Conservation (phyloP, 1,140 invertebrate genomes). For the Frieseomelitta varia region DNA sequence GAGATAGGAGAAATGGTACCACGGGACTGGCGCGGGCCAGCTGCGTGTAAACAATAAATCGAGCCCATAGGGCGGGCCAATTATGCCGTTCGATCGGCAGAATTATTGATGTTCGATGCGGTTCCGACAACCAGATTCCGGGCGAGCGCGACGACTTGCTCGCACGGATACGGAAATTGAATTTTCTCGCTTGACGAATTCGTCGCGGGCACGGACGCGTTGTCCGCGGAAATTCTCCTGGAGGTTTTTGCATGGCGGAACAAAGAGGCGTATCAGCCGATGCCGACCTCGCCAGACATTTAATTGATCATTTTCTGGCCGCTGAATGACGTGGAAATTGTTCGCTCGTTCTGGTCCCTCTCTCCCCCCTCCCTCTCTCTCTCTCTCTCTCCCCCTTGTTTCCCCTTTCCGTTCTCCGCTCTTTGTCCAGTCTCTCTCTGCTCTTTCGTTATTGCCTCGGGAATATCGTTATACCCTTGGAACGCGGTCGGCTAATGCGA, state of each 20-base stretch:
- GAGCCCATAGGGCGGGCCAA: slow-evolving; percentile 23
- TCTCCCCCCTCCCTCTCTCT: no score
- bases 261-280: slow-evolving; percentile 27
- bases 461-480: slow-evolving; percentile 41
- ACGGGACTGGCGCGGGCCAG: neutral
- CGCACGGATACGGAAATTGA: slow-evolving; percentile 39
- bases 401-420: neutral
- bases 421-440: no score
- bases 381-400: neutral
- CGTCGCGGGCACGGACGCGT: slow-evolving; percentile 20
- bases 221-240: slow-evolving; percentile 42
- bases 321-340: slow-evolving; percentile 49
- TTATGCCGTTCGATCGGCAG: slow-evolving; percentile 50
- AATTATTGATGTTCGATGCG: slow-evolving; percentile 52
- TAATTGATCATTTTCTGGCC: slow-evolving; percentile 52
- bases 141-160: neutral
- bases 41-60: slow-evolving; percentile 56
- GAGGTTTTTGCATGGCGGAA: slow-evolving; percentile 28
- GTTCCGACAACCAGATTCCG: slow-evolving; percentile 26
- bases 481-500: slow-evolving; percentile 32
- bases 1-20: neutral
- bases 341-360: neutral
- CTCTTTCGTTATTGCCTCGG: slow-evolving; percentile 26
- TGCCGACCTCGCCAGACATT: slow-evolving; percentile 31
- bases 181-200: slow-evolving; percentile 55